phyloP scores from a whole-genome alignment of 2,797 vertebrate species.

The Hydrophis major region DNA sequence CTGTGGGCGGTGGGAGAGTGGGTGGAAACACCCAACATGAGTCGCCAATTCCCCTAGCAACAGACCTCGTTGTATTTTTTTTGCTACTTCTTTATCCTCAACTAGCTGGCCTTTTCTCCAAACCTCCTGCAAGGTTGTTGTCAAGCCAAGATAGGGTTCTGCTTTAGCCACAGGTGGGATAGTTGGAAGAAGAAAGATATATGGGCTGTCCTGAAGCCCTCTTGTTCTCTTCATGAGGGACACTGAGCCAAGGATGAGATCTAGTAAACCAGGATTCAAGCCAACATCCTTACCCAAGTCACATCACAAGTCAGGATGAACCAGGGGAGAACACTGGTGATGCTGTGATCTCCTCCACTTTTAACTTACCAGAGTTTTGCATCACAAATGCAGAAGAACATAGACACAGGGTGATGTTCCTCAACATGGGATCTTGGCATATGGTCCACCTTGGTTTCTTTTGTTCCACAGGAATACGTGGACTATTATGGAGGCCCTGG shows the following conservation, averaged over 20 bases:
- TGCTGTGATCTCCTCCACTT: not conserved
- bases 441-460: fast-evolving
- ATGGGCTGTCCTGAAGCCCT: not conserved
- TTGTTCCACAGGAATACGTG: conserved; percentile 83
- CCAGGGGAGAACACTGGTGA: not conserved
- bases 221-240: not conserved
- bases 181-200: not conserved
- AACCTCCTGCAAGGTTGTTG: not conserved
- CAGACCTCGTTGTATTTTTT: not conserved
- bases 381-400: not conserved
- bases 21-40: not conserved
- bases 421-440: not conserved
- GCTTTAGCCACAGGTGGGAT: not conserved
- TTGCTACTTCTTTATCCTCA: not conserved
- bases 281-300: not conserved
- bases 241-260: not conserved
- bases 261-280: not conserved
- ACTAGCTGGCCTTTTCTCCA: not conserved
- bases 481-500: conserved; percentile 94
- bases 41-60: not conserved
- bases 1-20: too few relatives aligned
- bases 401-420: not conserved
- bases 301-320: not conserved
- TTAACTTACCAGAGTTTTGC: not conserved
- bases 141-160: not conserved